These are phyloP conservation scores for Agriotes lineatus DNA, from an alignment of 2,888 invertebrate genomes.

Conservation along the genomic window DNA sequence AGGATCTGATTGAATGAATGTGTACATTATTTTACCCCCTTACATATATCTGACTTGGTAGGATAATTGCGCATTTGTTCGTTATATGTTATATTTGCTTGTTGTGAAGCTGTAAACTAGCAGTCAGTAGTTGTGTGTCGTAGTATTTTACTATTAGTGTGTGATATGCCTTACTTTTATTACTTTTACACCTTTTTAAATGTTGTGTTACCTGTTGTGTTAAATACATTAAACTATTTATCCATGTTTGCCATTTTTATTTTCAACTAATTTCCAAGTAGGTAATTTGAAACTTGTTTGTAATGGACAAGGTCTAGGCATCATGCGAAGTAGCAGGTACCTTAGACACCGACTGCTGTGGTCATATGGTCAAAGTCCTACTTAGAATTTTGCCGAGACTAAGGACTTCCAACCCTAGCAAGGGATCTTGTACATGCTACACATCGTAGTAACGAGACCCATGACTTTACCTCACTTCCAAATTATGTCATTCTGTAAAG, in stretches of 20 bases:
- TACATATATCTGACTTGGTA: neutral
- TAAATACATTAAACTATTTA: constrained; percentile 6
- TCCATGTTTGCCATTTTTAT: neutral
- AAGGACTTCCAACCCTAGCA: too few species aligned
- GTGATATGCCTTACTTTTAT: constrained; percentile 8
- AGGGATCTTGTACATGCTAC: too few species aligned
- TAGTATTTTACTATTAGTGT: neutral
- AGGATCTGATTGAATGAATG: constrained; percentile 45
- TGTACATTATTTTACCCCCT: constrained; percentile 34
- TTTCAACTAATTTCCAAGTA: too few species aligned
- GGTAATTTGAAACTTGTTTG: too few species aligned
- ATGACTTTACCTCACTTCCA: too few species aligned
- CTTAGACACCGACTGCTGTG: too few species aligned
- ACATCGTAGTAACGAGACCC: too few species aligned
- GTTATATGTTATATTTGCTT: constrained; percentile 17
- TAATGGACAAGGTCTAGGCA: too few species aligned
- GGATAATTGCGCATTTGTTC: constrained; percentile 19
- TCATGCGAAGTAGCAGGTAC: too few species aligned
- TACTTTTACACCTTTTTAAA: constrained; percentile 2
- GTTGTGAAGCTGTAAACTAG: constrained; percentile 1
- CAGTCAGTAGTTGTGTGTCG: neutral
- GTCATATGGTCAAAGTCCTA: too few species aligned
- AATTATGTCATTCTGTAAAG: too few species aligned
- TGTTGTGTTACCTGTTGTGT: neutral
- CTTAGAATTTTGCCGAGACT: too few species aligned